Evolutionary conservation across 2,888 invertebrate species (phyloP), one percentile per base, ranked within the genome.

Genomic region (Tridacna gigas): DNA sequence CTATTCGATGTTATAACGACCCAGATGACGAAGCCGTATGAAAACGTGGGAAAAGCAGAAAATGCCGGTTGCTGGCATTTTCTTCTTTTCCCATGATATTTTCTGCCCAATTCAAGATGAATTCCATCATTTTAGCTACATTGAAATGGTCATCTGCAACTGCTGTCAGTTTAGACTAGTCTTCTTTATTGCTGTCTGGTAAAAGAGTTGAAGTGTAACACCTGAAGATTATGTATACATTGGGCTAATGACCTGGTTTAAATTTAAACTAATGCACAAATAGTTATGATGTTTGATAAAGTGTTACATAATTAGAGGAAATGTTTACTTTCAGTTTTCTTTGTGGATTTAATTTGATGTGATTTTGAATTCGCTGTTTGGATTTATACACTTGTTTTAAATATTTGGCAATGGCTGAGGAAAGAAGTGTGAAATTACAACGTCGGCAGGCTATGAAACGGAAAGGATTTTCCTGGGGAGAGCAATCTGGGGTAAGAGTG

Each of bases 371-470:
- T 47, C 47, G n/a, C 20, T 25, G 48, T 45, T 22, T n/a, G 51
- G 51, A 71, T 71, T 51, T n/a, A 22, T 47, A 71, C 13, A 71
- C 22, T 9, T 71, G 12, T 18, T 51, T 51, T 2, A 51, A 18
- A 51, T 25, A 12, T 25, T 15, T 15, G 7, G 22, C 45, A 67
- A 87, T 85, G 84, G 76, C 77, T 45, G 82, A 80, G 13, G 85
- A 84, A 26, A 83, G 67, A 47, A 76, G 47, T 48, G 77, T 76
- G 0, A 84, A 79, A n/a, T 75, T 88, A n/a, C 82, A 84, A 56
- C 47, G 89, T n/a, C 65, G 88, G 51, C 87, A 86, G 56, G 89
- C 89, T 11, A 80, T 89, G 80, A 82, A 87, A 47, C 77, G 89
- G 45, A 89, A 88, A 75, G 87, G 86, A 65, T 88, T 83, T 76